A percentile compares a stretch with the other conserved stretches of the same genome.
These are phyloP conservation scores for Nettapus auritus DNA, from an alignment of 2,113 vertebrate species.

Conservation along the genomic window DNA sequence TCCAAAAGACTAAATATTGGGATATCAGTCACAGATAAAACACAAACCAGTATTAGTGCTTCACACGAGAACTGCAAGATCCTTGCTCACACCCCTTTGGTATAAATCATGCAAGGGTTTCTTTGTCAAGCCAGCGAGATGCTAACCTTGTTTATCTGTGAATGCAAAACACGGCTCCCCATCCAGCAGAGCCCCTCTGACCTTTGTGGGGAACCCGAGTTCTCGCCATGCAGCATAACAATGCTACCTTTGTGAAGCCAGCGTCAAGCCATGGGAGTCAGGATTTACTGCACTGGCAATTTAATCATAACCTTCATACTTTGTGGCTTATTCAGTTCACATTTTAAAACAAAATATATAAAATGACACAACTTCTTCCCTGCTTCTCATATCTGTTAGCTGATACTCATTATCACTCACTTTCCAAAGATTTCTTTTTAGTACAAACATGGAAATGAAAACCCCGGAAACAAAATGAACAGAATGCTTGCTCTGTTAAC, in stretches of 20 bases:
- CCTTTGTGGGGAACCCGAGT: slow-evolving; percentile 32
- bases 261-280: slow-evolving; percentile 26
- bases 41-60: not conserved
- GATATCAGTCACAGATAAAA: not conserved
- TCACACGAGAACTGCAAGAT: not conserved
- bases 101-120: not conserved
- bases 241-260: slow-evolving; percentile 63
- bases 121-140: slow-evolving; percentile 36
- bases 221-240: slow-evolving; percentile 53
- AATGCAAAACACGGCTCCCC: slow-evolving; percentile 56
- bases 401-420: slow-evolving; percentile 20
- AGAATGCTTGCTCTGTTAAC: not conserved
- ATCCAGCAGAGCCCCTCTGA: slow-evolving; percentile 51
- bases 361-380: not conserved
- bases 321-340: slow-evolving; percentile 13
- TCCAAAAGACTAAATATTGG: not conserved
- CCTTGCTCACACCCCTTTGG: not conserved
- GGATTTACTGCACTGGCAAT: slow-evolving; percentile 42
- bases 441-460: not conserved
- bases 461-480: not conserved
- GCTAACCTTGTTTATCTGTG: slow-evolving; percentile 49
- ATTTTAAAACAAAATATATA: slow-evolving; percentile 33
- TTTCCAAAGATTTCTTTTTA: not conserved
- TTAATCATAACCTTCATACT: slow-evolving; percentile 69
- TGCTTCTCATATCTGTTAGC: not conserved